Base-by-base conservation (phyloP, 2,797 vertebrate genomes). In the Telmatherina bonti region DNA sequence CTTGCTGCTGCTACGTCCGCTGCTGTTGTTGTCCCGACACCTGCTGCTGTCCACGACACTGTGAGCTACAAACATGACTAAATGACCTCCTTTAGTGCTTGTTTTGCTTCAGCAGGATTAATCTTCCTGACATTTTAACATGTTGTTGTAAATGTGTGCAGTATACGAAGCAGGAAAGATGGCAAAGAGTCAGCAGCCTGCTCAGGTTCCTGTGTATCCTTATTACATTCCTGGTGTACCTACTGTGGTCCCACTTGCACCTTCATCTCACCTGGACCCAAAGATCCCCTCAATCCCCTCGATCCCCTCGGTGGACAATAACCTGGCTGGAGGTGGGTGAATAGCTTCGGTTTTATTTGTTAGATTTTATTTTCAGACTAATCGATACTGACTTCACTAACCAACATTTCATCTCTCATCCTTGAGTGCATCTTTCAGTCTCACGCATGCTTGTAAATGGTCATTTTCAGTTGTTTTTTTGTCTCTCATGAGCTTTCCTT, bases 11-110 rank as follows among this genome's bases (percentile, higher is more conserved):
- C 87, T 99, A 99, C 5, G 72, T 99, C 69, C 93, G 96, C 84
- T 99, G 97, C 80, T 98, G 97, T n/a, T 99, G 96, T 91, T 99
- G 98, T 75, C 97, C 97, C 0, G 96, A 98, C 29, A 94, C 96
- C 59, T 99, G 98, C 94, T 99, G 98, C 93, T 99, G 98, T 82
- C 97, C 98, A 0, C 94, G 95, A 81, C 97, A 97, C 11, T 1
- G 98, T 99, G 91, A 97, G 97, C 95, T 20, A 51, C 62, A 36
- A 57, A 65, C 59, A 67, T 43, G 26, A 5, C 15, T 1, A 0
- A 43, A 7, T 3, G 1, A 4, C 1, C 27, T 22, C 11, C 7
- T 60, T 60, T 1, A 26, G 26, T 8, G 11, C 4, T 11, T 27
- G 31, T 51, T 0, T 0, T 8, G 62, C 35, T 11, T 54, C 29